Base-by-base conservation (phyloP, 2,113 vertebrate genomes). In the Gobius niger region DNA sequence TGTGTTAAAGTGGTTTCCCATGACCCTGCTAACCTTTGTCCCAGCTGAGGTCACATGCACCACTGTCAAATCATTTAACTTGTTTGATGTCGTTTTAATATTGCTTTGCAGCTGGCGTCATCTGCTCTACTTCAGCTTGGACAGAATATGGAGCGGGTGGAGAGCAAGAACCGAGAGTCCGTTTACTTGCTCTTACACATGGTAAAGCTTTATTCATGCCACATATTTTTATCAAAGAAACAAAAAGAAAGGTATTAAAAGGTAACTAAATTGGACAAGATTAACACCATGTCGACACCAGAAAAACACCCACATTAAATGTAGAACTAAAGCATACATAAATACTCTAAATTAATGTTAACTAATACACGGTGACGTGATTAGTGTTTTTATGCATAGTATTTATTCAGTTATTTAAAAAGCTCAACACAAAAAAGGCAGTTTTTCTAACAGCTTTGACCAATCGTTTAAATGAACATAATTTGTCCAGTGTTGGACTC, bases 131-230 rank as follows among this genome's bases (percentile, higher is more conserved):
- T 98, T 69, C 96, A 96, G 72, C 89, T 97, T 70, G 95, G 95
- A 70, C 95, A 96, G 89, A 95, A 95, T 47, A 81, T 88, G 12
- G 96, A 97, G 64, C 92, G 82, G 75, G 18, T 81, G 9, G 94
- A 95, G 41, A 82, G 79, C 65, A 94, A 93, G 87, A 96, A 98
- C 89, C 76, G 95, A 65, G 97, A 97, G 65, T 95, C 97, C 6
- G n/a, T 98, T 78, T 94, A 92, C 78, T 87, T 98, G 60, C 93
- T 98, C 46, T 91, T 98, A 68, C 93, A 96, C 78, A 91, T 95
- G 94, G 97, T 98, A 44, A 91, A 72, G 90, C 7, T 47, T 13
- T 15, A 14, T 13, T 57, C 7, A 14, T 14, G 15, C 15, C 14
- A 59, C 24, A 15, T n/a, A 7, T 15, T 8, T 12, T 51, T n/a